phyloP scores from a whole-genome alignment of 1,140 invertebrate species.

The Acromyrmex heyeri region DNA sequence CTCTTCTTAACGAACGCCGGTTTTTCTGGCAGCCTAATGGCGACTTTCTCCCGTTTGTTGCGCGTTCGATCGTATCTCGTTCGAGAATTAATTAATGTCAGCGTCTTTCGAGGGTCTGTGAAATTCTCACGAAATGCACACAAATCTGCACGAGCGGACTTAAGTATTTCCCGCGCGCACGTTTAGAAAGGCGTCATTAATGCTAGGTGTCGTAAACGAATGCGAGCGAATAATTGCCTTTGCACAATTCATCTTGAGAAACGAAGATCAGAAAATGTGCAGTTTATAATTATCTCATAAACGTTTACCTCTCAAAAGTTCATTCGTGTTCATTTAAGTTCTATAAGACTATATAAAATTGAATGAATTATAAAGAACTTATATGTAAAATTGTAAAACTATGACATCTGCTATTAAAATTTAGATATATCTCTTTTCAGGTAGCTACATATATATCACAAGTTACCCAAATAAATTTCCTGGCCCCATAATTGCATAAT shows the following conservation, averaged over 20 bases:
- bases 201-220: constrained; percentile 54
- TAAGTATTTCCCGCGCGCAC: background rate
- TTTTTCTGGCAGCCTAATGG: constrained; percentile 74
- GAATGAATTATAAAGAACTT: background rate
- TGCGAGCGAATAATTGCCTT: constrained; percentile 39
- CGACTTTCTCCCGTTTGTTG: constrained; percentile 76
- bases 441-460: background rate
- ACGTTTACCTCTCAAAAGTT: background rate
- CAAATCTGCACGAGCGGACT: constrained; percentile 70
- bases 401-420: background rate
- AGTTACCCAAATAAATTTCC: background rate
- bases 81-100: constrained; percentile 76
- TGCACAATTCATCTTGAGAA: constrained; percentile 43
- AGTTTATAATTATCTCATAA: constrained; percentile 13
- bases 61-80: constrained; percentile 73
- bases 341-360: background rate
- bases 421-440: background rate
- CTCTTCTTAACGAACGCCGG: constrained; percentile 71
- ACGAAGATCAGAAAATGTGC: background rate
- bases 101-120: constrained; percentile 67
- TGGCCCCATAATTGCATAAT: background rate
- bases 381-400: background rate
- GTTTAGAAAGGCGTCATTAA: constrained; percentile 69
- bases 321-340: background rate
- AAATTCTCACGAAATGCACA: constrained; percentile 74